Conservation (phyloP, 2,113 vertebrate species). For the Phylloscopus whistleri region DNA sequence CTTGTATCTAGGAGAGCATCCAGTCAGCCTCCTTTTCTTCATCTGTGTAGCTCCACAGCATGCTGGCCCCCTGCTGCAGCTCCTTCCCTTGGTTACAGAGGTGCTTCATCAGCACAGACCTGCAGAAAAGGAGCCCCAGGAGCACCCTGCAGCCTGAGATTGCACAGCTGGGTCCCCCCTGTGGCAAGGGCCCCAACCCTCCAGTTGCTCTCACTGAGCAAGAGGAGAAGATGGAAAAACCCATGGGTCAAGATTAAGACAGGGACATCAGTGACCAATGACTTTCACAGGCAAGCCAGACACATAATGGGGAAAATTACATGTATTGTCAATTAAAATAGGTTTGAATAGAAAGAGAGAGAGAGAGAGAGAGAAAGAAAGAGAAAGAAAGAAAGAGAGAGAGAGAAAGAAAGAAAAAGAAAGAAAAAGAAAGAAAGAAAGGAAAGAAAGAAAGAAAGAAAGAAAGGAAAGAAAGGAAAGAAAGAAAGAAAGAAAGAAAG, state of each 20-base stretch:
- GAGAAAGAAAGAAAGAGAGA: too few species aligned
- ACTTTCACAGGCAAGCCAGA: neutral
- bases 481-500: neutral
- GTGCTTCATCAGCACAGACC: neutral
- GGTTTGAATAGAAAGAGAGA: neutral
- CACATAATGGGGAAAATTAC: neutral
- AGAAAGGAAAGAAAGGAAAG: neutral
- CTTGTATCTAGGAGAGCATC: neutral
- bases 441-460: neutral
- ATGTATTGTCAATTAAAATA: neutral
- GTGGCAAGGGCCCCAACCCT: neutral
- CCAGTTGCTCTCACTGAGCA: neutral
- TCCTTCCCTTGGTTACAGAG: neutral
- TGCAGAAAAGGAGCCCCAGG: neutral
- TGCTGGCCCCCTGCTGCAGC: neutral
- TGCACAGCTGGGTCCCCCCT: neutral
- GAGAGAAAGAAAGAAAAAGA: too few species aligned
- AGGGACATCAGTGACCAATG: neutral
- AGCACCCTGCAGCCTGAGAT: neutral
- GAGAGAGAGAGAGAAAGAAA: too few species aligned
- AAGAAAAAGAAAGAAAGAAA: too few species aligned
- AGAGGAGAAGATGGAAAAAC: neutral
- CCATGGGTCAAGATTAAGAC: rapidly evolving
- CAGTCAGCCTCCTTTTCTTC: neutral
- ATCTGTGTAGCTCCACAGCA: neutral